Percentiles rank a stretch among this genome's conserved stretches.
Evolutionary conservation across 2,113 vertebrate species (phyloP).

Genomic region (Ahaetulla prasina): DNA sequence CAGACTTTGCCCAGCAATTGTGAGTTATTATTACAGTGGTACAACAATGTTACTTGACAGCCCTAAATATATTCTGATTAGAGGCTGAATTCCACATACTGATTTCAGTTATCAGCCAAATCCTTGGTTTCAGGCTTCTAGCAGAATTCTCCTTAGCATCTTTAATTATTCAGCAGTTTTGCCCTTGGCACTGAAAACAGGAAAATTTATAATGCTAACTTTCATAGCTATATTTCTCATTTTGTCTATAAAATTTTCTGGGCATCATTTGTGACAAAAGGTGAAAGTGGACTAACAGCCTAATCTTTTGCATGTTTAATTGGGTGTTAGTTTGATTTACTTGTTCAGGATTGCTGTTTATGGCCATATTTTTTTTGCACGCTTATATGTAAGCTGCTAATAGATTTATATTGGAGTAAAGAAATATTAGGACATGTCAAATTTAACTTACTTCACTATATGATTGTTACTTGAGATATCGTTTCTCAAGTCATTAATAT

Average conservation of each 20-base stretch:
- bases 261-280: not conserved
- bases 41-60: not conserved
- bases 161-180: not conserved
- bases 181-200: not conserved
- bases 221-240: not conserved
- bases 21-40: not conserved
- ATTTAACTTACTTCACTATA: not conserved
- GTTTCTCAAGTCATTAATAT: not conserved
- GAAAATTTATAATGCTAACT: not conserved
- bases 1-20: not conserved
- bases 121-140: not conserved
- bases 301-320: not conserved
- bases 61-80: not conserved
- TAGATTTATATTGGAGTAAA: not conserved
- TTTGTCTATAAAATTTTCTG: not conserved
- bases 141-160: not conserved
- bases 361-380: not conserved
- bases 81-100: not conserved
- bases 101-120: not conserved
- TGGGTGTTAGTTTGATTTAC: not conserved
- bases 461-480: not conserved
- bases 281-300: not conserved
- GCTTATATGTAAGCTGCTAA: not conserved
- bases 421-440: not conserved
- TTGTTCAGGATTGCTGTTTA: not conserved